Conservation (phyloP, 2,797 vertebrate species). For the Rallus crepitans region DNA sequence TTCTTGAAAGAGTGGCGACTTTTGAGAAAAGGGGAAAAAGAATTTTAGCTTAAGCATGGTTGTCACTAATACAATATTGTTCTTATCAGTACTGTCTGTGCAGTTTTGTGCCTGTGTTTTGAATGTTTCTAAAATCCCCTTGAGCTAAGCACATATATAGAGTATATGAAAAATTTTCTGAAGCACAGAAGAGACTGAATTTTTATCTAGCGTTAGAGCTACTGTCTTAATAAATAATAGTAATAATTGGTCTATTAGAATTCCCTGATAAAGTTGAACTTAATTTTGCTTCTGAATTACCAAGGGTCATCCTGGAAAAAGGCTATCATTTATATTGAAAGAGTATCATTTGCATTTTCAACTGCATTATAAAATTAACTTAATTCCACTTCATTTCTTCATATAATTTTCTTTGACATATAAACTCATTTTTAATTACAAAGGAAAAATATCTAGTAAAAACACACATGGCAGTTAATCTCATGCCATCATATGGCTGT, state of each 20-base stretch:
- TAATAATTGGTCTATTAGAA: neutral
- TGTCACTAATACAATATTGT: neutral
- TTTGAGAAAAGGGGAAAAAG: neutral
- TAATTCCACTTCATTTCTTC: slow-evolving; percentile 35
- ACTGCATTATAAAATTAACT: slow-evolving; percentile 12
- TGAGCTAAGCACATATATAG: neutral
- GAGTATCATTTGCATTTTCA: neutral
- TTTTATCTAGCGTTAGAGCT: neutral
- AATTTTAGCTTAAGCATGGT: neutral
- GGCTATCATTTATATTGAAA: neutral
- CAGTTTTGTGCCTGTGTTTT: neutral
- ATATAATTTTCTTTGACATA: slow-evolving; percentile 1
- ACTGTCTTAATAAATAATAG: neutral
- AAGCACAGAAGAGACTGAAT: neutral
- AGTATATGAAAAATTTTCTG: neutral
- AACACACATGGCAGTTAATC: slow-evolving; percentile 5
- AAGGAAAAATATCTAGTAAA: slow-evolving; percentile 23
- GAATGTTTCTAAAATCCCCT: neutral
- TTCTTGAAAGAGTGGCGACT: neutral
- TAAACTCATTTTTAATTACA: slow-evolving; percentile 4
- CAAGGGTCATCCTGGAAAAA: neutral
- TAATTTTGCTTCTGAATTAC: slow-evolving; percentile 26
- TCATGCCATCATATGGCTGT: neutral
- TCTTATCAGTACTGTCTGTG: neutral
- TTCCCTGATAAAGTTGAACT: neutral